Percentiles rank a stretch among this genome's conserved stretches.
Evolutionary conservation across 2,888 invertebrate species (phyloP).

Genomic region (Caenorhabditis japonica): DNA sequence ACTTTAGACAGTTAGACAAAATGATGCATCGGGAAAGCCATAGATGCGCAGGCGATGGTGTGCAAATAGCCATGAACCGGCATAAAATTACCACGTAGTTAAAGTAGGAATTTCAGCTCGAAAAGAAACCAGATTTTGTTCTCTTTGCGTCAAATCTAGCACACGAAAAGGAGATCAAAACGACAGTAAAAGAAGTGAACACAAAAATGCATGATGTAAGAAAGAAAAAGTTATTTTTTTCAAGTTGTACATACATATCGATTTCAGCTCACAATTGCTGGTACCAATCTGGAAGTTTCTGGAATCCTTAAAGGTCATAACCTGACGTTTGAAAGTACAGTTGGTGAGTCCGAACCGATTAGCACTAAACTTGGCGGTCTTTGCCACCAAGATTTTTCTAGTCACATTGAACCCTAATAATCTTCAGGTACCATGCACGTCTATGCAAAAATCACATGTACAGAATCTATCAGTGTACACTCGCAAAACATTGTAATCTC

Average conservation of each 20-base stretch:
- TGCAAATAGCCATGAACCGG: too few species aligned
- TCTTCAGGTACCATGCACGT: constrained; percentile 61
- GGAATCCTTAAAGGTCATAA: constrained; percentile 59
- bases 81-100: too few species aligned
- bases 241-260: background rate
- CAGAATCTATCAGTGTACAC: constrained; percentile 45
- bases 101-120: constrained; percentile 64
- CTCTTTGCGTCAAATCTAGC: constrained; percentile 55
- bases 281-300: constrained; percentile 63
- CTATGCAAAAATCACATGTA: constrained; percentile 57
- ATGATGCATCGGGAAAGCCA: too few species aligned
- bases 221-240: too few species aligned
- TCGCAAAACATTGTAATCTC: constrained; percentile 64
- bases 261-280: constrained; percentile 61
- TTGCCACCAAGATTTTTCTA: too few species aligned
- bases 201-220: constrained; percentile 54
- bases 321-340: constrained; percentile 61
- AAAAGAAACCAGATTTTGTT: constrained; percentile 61
- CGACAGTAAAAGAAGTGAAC: constrained; percentile 62
- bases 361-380: too few species aligned
- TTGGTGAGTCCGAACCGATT: too few species aligned
- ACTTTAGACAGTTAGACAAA: too few species aligned
- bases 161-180: constrained; percentile 62
- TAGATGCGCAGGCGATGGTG: too few species aligned
- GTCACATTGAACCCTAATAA: background rate